phyloP scores from a whole-genome alignment of 2,888 invertebrate genomes.

The Chrysolina oricalcia region DNA sequence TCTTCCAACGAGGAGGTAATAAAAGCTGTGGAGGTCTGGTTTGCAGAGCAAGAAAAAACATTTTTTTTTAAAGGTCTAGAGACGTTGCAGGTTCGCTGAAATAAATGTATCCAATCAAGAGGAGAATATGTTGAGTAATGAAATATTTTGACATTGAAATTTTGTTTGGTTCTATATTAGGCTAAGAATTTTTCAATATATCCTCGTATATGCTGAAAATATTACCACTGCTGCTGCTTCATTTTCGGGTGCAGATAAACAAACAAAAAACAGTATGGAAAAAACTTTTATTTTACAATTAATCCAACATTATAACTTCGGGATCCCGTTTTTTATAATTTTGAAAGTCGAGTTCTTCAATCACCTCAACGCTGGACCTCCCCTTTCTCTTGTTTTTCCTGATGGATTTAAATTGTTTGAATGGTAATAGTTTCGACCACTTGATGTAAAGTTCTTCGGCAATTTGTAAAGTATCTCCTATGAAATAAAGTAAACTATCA shows the following conservation, averaged over 20 bases:
- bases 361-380: conserved; percentile 34
- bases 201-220: too few relatives aligned
- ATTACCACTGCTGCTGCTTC: background rate
- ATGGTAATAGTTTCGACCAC: conserved; percentile 41
- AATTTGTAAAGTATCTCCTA: conserved; percentile 63
- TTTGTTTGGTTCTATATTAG: too few relatives aligned
- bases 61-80: too few relatives aligned
- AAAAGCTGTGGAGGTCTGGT: too few relatives aligned
- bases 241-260: background rate
- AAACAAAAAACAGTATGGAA: background rate
- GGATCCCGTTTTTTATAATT: conserved; percentile 32
- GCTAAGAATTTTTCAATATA: too few relatives aligned
- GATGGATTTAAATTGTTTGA: background rate
- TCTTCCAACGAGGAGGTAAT: too few relatives aligned
- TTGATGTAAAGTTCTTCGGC: conserved; percentile 61
- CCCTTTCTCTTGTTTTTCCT: conserved; percentile 25
- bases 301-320: conserved; percentile 33
- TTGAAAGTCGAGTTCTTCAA: conserved; percentile 32
- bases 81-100: too few relatives aligned
- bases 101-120: too few relatives aligned
- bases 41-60: too few relatives aligned
- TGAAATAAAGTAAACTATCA: conserved; percentile 43
- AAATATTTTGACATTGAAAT: too few relatives aligned
- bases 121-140: too few relatives aligned
- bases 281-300: background rate